A percentile compares a stretch with the other conserved stretches of the same genome.
Evolutionary conservation across 2,113 vertebrate species (phyloP).

Genomic region (Telmatochromis sp.): DNA sequence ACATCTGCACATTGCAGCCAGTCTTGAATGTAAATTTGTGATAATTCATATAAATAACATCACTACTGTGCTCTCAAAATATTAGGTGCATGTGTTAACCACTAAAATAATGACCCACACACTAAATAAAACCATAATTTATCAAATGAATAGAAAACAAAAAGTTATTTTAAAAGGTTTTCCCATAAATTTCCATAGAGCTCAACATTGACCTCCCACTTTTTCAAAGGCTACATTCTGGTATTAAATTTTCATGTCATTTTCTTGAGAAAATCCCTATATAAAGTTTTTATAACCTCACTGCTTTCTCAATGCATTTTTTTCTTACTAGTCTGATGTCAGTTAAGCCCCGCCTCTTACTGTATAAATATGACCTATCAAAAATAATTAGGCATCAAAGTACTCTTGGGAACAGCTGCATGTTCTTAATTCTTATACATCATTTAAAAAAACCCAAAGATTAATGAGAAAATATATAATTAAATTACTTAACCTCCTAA

Average conservation of each 20-base stretch:
- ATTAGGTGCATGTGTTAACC: not conserved
- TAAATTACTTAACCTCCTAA: not conserved
- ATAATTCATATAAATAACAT: not conserved
- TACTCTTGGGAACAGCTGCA: not conserved
- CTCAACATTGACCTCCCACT: not conserved
- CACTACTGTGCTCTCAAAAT: fast-evolving
- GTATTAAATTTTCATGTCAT: fast-evolving
- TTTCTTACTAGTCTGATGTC: not conserved
- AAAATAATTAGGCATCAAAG: not conserved
- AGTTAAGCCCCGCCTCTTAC: not conserved
- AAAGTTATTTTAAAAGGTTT: not conserved
- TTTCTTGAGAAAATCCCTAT: not conserved
- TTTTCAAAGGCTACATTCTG: not conserved
- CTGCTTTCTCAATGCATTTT: fast-evolving
- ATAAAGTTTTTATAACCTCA: not conserved
- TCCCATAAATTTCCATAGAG: not conserved
- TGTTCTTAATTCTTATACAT: not conserved
- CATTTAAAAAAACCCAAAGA: not conserved
- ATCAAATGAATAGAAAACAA: not conserved
- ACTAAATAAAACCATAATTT: not conserved
- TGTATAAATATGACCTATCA: not conserved
- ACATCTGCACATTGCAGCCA: not conserved
- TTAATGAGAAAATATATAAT: not conserved
- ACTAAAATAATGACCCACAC: fast-evolving
- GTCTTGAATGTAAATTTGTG: not conserved